Percentiles rank a stretch among this genome's conserved stretches.
Conservation (phyloP, 1,140 invertebrate species). For the Gonatopus flavifemur region DNA sequence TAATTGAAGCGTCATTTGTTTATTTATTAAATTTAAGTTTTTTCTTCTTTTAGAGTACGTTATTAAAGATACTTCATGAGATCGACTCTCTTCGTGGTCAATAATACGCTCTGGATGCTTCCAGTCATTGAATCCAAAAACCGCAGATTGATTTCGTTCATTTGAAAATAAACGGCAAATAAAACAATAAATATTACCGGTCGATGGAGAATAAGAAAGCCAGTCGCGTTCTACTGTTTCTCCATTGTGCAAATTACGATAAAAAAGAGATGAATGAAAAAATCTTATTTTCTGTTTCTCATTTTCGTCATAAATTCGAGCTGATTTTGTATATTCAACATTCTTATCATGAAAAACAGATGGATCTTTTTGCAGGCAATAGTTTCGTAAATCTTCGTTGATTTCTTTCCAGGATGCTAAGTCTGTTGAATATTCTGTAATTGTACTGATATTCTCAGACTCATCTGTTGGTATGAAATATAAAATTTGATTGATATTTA, state of each 20-base stretch:
- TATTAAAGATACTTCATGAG: not conserved
- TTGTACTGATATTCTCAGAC: too few relatives aligned
- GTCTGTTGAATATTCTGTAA: too few relatives aligned
- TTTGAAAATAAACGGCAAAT: slow-evolving; percentile 13
- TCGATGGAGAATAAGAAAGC: slow-evolving; percentile 18
- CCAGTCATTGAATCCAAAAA: slow-evolving; percentile 17
- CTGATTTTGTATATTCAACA: too few relatives aligned
- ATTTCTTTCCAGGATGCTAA: too few relatives aligned
- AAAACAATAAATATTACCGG: slow-evolving; percentile 15
- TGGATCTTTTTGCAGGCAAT: too few relatives aligned
- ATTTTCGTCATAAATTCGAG: not conserved
- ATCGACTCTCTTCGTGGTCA: slow-evolving; percentile 10
- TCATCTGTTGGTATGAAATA: too few relatives aligned
- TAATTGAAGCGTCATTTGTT: not conserved
- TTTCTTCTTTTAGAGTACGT: not conserved
- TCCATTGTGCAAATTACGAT: slow-evolving; percentile 2
- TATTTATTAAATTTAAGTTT: not conserved
- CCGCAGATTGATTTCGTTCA: slow-evolving; percentile 2
- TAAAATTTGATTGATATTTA: too few relatives aligned
- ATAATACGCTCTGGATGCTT: slow-evolving; percentile 1
- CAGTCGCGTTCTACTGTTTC: slow-evolving; percentile 13
- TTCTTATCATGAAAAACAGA: too few relatives aligned
- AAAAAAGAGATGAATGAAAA: not conserved
- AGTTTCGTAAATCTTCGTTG: too few relatives aligned
- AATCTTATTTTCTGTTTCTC: not conserved